phyloP scores from a whole-genome alignment of 2,113 vertebrate species.

The Nycticorax nycticorax region DNA sequence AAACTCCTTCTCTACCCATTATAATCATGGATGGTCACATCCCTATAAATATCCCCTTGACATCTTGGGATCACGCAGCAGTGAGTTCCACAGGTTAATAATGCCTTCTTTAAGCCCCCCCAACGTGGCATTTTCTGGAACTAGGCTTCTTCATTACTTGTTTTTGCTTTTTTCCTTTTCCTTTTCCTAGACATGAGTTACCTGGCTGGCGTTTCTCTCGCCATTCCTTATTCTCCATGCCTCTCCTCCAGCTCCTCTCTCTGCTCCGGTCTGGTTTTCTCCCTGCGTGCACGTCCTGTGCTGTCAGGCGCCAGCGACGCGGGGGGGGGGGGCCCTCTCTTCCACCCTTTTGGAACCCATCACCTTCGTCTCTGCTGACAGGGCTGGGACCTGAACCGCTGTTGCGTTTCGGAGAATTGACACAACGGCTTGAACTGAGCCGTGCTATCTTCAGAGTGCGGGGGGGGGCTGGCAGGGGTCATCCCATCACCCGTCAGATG shows the following conservation, averaged over 20 bases:
- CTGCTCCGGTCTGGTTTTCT: fast-evolving
- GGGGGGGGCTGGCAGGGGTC: neutral
- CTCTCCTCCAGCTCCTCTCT: neutral
- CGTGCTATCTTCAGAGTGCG: fast-evolving
- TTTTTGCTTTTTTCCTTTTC: neutral
- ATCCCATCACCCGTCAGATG: neutral
- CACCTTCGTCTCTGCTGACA: neutral
- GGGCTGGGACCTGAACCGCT: neutral
- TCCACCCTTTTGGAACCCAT: neutral
- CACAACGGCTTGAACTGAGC: fast-evolving
- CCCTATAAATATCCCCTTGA: fast-evolving
- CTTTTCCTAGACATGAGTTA: fast-evolving
- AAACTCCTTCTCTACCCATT: neutral
- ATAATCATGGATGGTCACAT: neutral
- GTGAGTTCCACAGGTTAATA: neutral
- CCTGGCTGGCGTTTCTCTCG: neutral
- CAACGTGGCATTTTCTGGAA: fast-evolving
- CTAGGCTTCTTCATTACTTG: neutral
- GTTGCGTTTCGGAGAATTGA: neutral
- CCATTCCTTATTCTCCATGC: neutral
- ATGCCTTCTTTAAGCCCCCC: fast-evolving
- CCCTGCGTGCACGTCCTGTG: fast-evolving
- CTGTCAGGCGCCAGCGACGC: neutral
- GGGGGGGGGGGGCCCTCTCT: neutral
- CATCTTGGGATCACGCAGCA: neutral